Evolutionary conservation across 2,888 invertebrate genomes (phyloP), one percentile per base, ranked within the genome.

Genomic region (Spisula subtruncata): DNA sequence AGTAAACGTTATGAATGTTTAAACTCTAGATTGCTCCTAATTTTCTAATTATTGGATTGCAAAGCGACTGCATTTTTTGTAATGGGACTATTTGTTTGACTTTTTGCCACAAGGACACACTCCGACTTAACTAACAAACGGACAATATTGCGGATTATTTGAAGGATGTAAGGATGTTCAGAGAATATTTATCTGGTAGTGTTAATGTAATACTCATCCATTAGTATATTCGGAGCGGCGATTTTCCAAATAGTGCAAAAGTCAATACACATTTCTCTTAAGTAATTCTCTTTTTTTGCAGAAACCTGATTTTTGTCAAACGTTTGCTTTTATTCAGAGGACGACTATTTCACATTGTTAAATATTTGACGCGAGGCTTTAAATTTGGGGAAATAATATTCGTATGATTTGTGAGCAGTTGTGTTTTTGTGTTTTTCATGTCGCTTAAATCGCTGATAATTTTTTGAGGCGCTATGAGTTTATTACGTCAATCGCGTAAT

Each of bases 401-500:
- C 8, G n/a, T n/a, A 25, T 25, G 60, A 66, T 25, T 25, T n/a
- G 18, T 10, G 25, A 6, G 25, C n/a, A 20, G n/a, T n/a, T n/a
- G n/a, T n/a, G n/a, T n/a, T n/a, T n/a, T n/a, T n/a, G n/a, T n/a
- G n/a, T n/a, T n/a, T n/a, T n/a, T n/a, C n/a, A n/a, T n/a, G n/a
- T n/a, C n/a, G n/a, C n/a, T n/a, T n/a, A n/a, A n/a, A n/a, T n/a
- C n/a, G n/a, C n/a, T n/a, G n/a, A n/a, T n/a, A n/a, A 10, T 25
- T n/a, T 66, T 66, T 0, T n/a, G 51, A 41, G 20, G 35, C 35
- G 16, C 35, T 16, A 91, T 91, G 91, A 91, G 91, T 66, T 89
- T 87, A 75, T 80, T 91, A 71, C 85, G 83, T 48, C 89, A 91
- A 83, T 89, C 91, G 2, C 14, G 91, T 14, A 84, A 60, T 48